A percentile compares a stretch with the other conserved stretches of the same genome.
Evolutionary conservation across 2,797 vertebrate species (phyloP).

Genomic region (Syncerus caffer): DNA sequence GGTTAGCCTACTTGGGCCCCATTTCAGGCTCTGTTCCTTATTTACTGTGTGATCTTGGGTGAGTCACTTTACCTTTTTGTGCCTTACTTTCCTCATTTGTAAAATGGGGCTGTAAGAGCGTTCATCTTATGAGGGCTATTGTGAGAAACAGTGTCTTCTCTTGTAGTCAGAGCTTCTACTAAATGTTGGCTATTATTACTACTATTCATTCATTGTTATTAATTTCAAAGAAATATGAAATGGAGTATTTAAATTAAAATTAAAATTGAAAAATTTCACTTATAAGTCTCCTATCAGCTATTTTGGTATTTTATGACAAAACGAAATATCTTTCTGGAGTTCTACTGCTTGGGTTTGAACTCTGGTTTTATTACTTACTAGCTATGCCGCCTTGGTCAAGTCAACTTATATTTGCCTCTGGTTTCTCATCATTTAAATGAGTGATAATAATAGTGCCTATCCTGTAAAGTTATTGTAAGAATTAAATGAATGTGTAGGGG

Average conservation of each 20-base stretch:
- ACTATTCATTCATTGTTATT: neutral
- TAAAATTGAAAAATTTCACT: neutral
- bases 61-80: neutral
- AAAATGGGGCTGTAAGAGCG: neutral
- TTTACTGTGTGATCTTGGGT: neutral
- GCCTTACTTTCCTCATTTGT: neutral
- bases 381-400: neutral
- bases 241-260: neutral
- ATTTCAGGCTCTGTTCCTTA: neutral
- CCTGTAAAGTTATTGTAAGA: neutral
- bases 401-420: neutral
- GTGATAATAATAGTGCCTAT: neutral
- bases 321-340: neutral
- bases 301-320: neutral
- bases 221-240: neutral
- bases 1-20: neutral
- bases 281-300: neutral
- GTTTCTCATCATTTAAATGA: conserved; percentile 14
- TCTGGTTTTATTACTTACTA: neutral
- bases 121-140: neutral
- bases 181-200: neutral
- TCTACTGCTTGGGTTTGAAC: neutral
- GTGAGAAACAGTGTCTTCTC: neutral
- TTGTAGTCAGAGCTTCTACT: neutral
- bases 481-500: neutral